Conservation (phyloP, 1,140 invertebrate species). For the Sweltsa coloradensis region DNA sequence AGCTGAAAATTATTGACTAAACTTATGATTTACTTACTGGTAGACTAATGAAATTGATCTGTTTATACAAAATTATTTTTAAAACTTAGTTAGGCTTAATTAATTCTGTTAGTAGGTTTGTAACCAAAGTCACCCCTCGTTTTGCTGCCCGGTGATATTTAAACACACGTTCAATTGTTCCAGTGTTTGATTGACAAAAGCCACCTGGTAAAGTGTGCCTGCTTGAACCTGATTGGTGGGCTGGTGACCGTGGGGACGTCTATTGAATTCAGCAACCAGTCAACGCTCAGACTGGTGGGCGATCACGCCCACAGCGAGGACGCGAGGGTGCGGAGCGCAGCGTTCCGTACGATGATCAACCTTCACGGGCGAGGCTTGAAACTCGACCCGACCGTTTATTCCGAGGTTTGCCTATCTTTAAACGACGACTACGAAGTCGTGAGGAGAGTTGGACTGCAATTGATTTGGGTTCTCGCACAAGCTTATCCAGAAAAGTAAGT, state of each 20-base stretch:
- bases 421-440: slow-evolving; percentile 94
- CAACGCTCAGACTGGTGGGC: slow-evolving; percentile 52
- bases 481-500: slow-evolving; percentile 77
- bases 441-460: slow-evolving; percentile 66
- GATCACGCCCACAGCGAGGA: slow-evolving; percentile 79
- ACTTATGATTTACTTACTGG: no score
- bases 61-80: no score
- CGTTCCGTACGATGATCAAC: slow-evolving; percentile 62
- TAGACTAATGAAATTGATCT: no score
- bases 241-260: slow-evolving; percentile 37
- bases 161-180: no score
- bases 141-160: no score
- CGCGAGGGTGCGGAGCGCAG: slow-evolving; percentile 76
- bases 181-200: slow-evolving; percentile 57
- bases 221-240: slow-evolving; percentile 59
- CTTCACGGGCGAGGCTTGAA: slow-evolving; percentile 69
- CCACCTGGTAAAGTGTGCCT: slow-evolving; percentile 65
- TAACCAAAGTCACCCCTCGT: no score
- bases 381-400: slow-evolving; percentile 65
- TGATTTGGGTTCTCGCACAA: slow-evolving; percentile 75
- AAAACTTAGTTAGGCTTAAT: no score
- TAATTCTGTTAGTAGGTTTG: no score
- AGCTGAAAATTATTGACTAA: no score
- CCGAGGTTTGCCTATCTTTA: slow-evolving; percentile 66
- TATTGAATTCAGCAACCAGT: slow-evolving; percentile 34